Evolutionary conservation across 1,140 invertebrate species (phyloP).

Genomic region (Panagrolaimus sp.): DNA sequence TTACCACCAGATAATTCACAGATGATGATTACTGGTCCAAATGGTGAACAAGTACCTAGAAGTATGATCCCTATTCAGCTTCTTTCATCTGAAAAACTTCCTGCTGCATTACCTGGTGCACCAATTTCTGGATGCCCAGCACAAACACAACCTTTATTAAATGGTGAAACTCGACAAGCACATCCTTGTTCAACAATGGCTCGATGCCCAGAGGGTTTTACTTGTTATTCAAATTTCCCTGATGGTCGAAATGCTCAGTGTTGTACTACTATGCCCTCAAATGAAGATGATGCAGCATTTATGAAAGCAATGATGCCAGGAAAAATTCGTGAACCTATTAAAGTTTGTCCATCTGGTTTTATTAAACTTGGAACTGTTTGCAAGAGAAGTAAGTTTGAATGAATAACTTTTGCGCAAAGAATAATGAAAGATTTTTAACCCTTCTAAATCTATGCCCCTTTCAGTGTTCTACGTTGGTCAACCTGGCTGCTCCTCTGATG

Average conservation of each 20-base stretch:
- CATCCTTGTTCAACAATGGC: conserved; percentile 45
- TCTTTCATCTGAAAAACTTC: background rate
- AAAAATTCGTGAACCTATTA: conserved; percentile 13
- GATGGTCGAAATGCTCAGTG: conserved; percentile 45
- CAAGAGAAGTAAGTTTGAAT: conserved; percentile 48
- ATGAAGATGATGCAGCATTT: background rate
- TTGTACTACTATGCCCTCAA: conserved; percentile 37
- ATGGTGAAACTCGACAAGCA: conserved; percentile 25
- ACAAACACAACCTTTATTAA: conserved; percentile 25
- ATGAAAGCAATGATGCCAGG: background rate
- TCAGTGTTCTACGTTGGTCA: conserved; percentile 52
- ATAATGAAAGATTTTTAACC: too few species aligned
- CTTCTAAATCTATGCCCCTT: too few species aligned
- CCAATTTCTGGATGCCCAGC: background rate
- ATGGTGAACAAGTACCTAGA: too few species aligned
- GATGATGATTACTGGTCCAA: too few species aligned
- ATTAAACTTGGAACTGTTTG: conserved; percentile 49
- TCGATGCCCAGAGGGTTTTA: conserved; percentile 39
- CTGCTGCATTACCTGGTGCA: background rate
- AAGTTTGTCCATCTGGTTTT: conserved; percentile 37
- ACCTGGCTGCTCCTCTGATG: conserved; percentile 50
- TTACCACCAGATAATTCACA: background rate
- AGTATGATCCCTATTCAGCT: background rate
- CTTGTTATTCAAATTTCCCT: conserved; percentile 45
- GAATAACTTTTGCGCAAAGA: too few species aligned